phyloP scores from a whole-genome alignment of 2,113 vertebrate species.

The Alethe castanea region DNA sequence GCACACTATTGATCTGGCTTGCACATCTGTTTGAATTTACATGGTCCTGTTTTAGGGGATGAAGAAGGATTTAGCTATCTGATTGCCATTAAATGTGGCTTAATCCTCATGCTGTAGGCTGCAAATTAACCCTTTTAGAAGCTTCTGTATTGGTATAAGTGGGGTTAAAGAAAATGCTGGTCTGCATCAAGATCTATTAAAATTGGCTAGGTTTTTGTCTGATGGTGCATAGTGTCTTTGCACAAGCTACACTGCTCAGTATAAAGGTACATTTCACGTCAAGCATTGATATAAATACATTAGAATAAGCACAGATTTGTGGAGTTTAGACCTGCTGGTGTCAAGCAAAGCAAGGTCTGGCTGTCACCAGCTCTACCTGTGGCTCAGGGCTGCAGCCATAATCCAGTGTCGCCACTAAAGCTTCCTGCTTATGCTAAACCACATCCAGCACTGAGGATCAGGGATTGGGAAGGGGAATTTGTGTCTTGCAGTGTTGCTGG shows the following conservation, averaged over 20 bases:
- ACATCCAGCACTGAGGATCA: neutral
- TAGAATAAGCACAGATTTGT: neutral
- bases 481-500: neutral
- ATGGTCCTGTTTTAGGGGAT: neutral
- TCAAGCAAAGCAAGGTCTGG: neutral
- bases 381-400: rapidly evolving
- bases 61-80: conserved; percentile 20
- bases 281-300: neutral
- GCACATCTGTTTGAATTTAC: conserved; percentile 45
- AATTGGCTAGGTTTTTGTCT: neutral
- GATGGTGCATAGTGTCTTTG: neutral
- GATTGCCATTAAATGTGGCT: conserved; percentile 10
- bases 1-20: neutral
- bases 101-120: neutral
- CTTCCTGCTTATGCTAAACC: rapidly evolving
- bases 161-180: neutral
- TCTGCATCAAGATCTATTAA: neutral
- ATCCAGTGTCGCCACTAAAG: neutral
- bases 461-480: rapidly evolving
- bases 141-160: neutral
- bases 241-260: neutral
- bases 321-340: neutral
- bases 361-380: rapidly evolving
- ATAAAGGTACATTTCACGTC: neutral
- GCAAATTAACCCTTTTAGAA: conserved; percentile 28